phyloP scores from a whole-genome alignment of 2,888 invertebrate species.

The Mellilla xanthometata region DNA sequence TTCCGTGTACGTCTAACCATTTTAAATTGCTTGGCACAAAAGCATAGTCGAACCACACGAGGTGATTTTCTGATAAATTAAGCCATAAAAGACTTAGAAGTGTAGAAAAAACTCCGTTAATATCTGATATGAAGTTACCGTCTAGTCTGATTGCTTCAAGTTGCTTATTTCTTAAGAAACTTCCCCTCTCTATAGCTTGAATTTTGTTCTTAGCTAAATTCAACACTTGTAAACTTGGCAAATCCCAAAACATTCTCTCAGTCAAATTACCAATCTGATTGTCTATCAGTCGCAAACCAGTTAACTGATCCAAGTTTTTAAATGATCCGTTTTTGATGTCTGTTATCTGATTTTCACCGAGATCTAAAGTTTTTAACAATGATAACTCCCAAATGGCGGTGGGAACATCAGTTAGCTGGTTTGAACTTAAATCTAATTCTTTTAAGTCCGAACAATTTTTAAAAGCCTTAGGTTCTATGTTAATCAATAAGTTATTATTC shows the following conservation, averaged over 20 bases:
- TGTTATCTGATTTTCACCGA: constrained; percentile 95
- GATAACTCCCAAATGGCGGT: constrained; percentile 90
- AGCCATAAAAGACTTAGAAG: constrained; percentile 91
- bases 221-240: constrained; percentile 91
- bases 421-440: constrained; percentile 94
- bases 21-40: constrained; percentile 94
- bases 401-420: constrained; percentile 91
- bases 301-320: constrained; percentile 92
- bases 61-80: constrained; percentile 94
- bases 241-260: constrained; percentile 92
- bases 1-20: constrained; percentile 95
- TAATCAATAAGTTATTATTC: constrained; percentile 91
- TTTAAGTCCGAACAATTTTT: constrained; percentile 94
- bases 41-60: constrained; percentile 96
- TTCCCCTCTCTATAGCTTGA: constrained; percentile 90
- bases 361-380: constrained; percentile 92
- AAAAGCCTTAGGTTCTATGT: constrained; percentile 90
- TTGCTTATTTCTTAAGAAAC: constrained; percentile 91
- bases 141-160: constrained; percentile 94
- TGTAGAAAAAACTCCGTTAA: constrained; percentile 94
- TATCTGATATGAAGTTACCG: constrained; percentile 93
- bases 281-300: constrained; percentile 93
- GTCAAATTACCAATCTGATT: constrained; percentile 94
- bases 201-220: constrained; percentile 95
- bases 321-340: constrained; percentile 93